Conservation (phyloP, 2,797 vertebrate genomes). For the Microctenopoma stevenorrisi region DNA sequence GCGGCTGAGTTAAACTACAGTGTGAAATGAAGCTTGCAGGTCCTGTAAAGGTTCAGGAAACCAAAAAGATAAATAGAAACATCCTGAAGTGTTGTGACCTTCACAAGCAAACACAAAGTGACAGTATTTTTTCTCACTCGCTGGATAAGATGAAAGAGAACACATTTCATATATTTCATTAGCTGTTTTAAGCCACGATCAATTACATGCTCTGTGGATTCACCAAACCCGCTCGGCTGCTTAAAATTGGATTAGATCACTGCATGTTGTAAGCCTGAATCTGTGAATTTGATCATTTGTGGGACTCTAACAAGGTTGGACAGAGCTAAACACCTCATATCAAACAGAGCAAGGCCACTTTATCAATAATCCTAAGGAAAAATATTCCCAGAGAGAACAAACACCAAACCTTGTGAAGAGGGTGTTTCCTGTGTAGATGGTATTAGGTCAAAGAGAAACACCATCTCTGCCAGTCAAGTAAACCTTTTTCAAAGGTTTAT, state of each 20-base stretch:
- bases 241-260: slow-evolving; percentile 52
- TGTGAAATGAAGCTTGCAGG: slow-evolving; percentile 17
- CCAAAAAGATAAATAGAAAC: slow-evolving; percentile 44
- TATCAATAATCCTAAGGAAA: not conserved
- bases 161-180: slow-evolving; percentile 35
- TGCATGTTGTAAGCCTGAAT: slow-evolving; percentile 38
- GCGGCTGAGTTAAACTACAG: slow-evolving; percentile 18
- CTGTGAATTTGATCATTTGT: slow-evolving; percentile 70
- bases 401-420: not conserved
- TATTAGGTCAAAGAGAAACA: not conserved
- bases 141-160: slow-evolving; percentile 49
- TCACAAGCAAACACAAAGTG: slow-evolving; percentile 54
- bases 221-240: slow-evolving; percentile 26
- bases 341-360: slow-evolving; percentile 38
- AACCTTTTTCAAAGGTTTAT: not conserved
- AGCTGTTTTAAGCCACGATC: slow-evolving; percentile 29
- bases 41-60: slow-evolving; percentile 37
- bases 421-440: not conserved
- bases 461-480: not conserved
- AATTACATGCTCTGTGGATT: slow-evolving; percentile 26
- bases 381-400: slow-evolving; percentile 1
- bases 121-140: slow-evolving; percentile 59
- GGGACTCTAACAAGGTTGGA: slow-evolving; percentile 65
- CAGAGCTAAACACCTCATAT: slow-evolving; percentile 25
- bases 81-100: slow-evolving; percentile 58